Percentiles rank a stretch among this genome's conserved stretches.
These are phyloP conservation scores for Dipodomys merriami DNA, from an alignment of 2,113 vertebrate species.

Conservation along the genomic window DNA sequence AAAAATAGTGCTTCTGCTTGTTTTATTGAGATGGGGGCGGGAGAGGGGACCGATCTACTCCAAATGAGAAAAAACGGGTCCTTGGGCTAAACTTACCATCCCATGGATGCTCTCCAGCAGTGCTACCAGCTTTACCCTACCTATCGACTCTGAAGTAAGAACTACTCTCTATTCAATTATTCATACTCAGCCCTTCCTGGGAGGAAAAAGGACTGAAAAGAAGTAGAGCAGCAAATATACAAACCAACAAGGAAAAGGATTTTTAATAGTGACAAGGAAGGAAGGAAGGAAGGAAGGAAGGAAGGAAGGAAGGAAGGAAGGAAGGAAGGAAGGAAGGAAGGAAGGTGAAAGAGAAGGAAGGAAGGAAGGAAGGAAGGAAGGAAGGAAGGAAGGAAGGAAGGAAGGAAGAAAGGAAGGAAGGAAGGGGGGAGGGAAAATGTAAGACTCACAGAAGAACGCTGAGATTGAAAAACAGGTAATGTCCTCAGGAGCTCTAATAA, in stretches of 20 bases:
- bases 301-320: too few relatives aligned
- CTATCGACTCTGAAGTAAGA: neutral
- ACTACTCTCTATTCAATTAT: neutral
- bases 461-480: neutral
- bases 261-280: neutral
- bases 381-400: too few relatives aligned
- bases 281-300: too few relatives aligned
- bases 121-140: neutral
- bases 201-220: neutral
- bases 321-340: too few relatives aligned
- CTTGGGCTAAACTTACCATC: neutral
- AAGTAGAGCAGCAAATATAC: neutral
- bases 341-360: neutral
- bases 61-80: neutral
- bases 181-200: neutral
- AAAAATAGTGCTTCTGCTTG: neutral
- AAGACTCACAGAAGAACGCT: neutral
- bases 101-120: neutral
- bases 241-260: neutral
- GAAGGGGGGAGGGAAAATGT: neutral
- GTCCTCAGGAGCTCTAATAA: neutral
- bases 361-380: too few relatives aligned
- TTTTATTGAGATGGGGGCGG: neutral
- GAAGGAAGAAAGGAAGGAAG: neutral
- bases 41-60: neutral